Percentiles rank a stretch among this genome's conserved stretches.
Evolutionary conservation across 2,888 invertebrate species (phyloP).

Genomic region (Sphinx pinastri): DNA sequence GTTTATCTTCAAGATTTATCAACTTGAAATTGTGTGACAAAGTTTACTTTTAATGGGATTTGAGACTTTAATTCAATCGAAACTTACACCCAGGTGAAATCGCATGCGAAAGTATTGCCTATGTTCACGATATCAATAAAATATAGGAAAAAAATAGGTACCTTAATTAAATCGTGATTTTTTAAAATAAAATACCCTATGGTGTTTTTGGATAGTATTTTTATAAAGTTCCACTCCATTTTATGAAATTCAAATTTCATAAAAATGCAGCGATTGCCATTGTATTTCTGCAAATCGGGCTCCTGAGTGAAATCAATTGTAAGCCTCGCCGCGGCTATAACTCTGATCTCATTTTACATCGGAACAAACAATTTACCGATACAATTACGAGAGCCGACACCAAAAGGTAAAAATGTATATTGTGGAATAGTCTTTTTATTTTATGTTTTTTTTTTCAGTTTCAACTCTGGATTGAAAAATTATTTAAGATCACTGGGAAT

Average conservation of each 20-base stretch:
- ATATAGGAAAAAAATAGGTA: no score
- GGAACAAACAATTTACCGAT: slow-evolving; percentile 45
- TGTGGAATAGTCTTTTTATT: slow-evolving; percentile 38
- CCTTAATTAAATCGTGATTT: no score
- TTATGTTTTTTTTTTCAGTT: slow-evolving; percentile 51
- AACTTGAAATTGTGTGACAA: no score
- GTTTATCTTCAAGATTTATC: no score
- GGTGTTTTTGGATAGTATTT: neutral
- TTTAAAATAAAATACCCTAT: no score
- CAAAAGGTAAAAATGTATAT: slow-evolving; percentile 39
- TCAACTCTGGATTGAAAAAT: slow-evolving; percentile 49
- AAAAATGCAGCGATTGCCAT: slow-evolving; percentile 48
- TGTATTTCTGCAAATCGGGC: slow-evolving; percentile 49
- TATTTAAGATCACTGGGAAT: slow-evolving; percentile 52
- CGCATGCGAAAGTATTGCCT: no score
- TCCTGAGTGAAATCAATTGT: slow-evolving; percentile 39
- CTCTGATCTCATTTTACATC: neutral
- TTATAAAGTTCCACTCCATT: slow-evolving; percentile 24
- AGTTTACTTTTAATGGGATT: no score
- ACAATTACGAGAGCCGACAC: slow-evolving; percentile 52
- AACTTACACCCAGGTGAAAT: no score
- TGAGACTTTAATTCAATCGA: no score
- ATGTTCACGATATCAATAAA: no score
- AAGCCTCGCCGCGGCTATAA: neutral
- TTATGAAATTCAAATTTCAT: slow-evolving; percentile 44